Percentiles rank a stretch among this genome's conserved stretches.
Evolutionary conservation across 37 sponge, comb jelly and placozoan species (phyloP).

Genomic region (Eunapius fragilis): DNA sequence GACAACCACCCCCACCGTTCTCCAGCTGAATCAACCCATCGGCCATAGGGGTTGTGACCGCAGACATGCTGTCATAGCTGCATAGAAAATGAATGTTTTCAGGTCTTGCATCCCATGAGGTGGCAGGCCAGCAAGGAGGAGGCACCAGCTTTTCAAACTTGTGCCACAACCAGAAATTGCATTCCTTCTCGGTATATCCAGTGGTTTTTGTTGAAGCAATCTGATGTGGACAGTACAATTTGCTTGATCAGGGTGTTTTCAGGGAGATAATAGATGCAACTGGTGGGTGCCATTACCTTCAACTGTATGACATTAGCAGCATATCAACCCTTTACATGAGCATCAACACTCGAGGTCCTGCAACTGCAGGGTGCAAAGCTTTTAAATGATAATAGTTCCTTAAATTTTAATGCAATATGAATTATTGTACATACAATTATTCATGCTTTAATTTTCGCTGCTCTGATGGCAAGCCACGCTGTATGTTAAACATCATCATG

Average conservation of each 20-base stretch:
- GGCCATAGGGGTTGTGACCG: slow-evolving; percentile 2
- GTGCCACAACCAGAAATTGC: slow-evolving; percentile 7
- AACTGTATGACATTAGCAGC: not conserved
- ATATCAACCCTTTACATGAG: not conserved
- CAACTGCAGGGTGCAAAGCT: no score
- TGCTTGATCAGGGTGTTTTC: not conserved
- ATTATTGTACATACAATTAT: no score
- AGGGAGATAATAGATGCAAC: not conserved
- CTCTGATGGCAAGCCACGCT: no score
- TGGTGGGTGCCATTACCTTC: not conserved
- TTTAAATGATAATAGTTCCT: no score
- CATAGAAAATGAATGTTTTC: slow-evolving; percentile 17
- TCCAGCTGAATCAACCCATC: slow-evolving; percentile 6
- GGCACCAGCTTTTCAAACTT: slow-evolving; percentile 34
- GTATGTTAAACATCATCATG: no score
- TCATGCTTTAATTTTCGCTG: no score
- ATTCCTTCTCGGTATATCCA: not conserved
- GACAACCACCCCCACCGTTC: slow-evolving; percentile 13
- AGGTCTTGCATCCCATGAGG: not conserved
- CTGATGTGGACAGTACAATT: not conserved
- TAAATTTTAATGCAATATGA: no score
- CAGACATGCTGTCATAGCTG: slow-evolving; percentile 1
- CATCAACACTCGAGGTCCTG: not conserved
- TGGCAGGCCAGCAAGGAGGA: slow-evolving; percentile 30
- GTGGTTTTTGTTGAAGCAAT: not conserved